Base-by-base conservation (phyloP, 2,888 invertebrate species). In the Graphium colonna region DNA sequence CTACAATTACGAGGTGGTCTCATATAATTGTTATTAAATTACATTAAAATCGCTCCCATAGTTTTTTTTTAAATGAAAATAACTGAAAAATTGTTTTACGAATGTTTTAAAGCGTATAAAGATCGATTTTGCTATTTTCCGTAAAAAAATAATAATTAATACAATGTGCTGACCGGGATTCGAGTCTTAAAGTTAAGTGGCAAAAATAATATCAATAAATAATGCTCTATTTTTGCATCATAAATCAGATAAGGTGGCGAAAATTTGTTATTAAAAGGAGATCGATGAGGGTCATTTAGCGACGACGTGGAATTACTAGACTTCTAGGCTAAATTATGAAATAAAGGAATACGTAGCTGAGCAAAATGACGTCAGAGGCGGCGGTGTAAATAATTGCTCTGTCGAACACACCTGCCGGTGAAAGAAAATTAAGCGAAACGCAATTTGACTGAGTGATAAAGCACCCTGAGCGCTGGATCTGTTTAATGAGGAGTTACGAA, bases 401-500 rank as follows among this genome's bases (percentile, higher is more conserved):
- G 89, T 89, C 89, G 89, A 89, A 89, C 85, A 88, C 89, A 89
- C 88, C 89, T 88, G 89, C 82, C 77, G 79, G 78, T 73, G 77
- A 87, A 88, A 88, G 87, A 88, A 89, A 88, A 89, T 89, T 88
- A 89, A 88, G 88, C 79, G 85, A 82, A 87, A 87, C 86, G 86
- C 84, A 87, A 88, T 88, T 88, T 87, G 87, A 87, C 86, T 88
- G 87, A 89, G 84, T 88, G 88, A 88, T 88, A 82, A 83, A 86
- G 88, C 81, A 86, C 84, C 83, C 74, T 75, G 72, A 72, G 78
- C 69, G 63, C 65, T 79, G 82, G 82, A 87, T 87, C 82, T 82
- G 78, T 85, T 85, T 87, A 87, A 89, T 87, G 85, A 86, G 82
- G 74, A 85, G 79, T 79, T 77, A 74, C 84, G 71, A 71, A 78